Evolutionary conservation across 2,797 vertebrate species (phyloP).

Genomic region (Ctenopoma multispine): DNA sequence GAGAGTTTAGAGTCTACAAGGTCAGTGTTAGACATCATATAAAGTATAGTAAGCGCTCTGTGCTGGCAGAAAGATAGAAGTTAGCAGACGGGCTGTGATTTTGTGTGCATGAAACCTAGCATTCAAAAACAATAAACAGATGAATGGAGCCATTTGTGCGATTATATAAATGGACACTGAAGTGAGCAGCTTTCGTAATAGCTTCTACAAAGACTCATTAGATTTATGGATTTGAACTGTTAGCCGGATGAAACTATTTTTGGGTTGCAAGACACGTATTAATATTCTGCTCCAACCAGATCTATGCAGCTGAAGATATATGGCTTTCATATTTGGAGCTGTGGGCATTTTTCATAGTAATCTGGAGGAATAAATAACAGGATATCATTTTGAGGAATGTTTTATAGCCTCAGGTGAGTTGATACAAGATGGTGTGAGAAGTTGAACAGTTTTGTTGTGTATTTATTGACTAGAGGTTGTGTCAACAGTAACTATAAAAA

Average conservation of each 20-base stretch:
- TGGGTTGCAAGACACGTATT: constrained; percentile 42
- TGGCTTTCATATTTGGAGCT: constrained; percentile 44
- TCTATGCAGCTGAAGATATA: constrained; percentile 46
- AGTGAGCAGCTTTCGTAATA: not conserved
- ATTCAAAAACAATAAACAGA: not conserved
- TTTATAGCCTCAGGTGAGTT: constrained; percentile 19
- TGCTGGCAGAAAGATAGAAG: not conserved
- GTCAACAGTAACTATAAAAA: not conserved
- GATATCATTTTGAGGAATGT: constrained; percentile 27
- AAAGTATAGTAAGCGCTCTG: not conserved
- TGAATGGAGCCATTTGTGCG: not conserved
- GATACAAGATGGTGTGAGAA: constrained; percentile 2
- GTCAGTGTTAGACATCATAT: constrained; percentile 11
- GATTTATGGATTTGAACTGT: constrained; percentile 54
- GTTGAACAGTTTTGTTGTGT: not conserved
- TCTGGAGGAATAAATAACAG: constrained; percentile 36
- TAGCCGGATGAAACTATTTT: constrained; percentile 56
- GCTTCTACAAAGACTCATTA: constrained; percentile 22
- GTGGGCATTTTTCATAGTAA: constrained; percentile 35
- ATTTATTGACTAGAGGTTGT: not conserved
- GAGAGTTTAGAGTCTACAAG: constrained; percentile 24
- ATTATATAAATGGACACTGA: constrained; percentile 2
- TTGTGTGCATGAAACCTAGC: not conserved
- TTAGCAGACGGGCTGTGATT: not conserved
- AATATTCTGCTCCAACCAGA: constrained; percentile 50